phyloP scores from a whole-genome alignment of 2,888 invertebrate species.

The Aethes cnicana region DNA sequence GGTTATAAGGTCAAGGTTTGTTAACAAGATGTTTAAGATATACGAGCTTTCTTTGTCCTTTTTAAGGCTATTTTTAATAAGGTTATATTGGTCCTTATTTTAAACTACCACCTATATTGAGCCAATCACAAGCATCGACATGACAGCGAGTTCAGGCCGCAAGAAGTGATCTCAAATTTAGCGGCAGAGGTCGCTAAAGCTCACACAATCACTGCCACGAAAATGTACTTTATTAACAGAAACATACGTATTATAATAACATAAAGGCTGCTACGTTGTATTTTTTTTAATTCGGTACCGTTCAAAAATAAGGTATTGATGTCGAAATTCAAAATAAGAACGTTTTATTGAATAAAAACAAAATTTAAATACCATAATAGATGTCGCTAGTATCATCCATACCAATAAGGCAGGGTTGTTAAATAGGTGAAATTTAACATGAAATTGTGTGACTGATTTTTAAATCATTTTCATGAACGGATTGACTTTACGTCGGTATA shows the following conservation, averaged over 20 bases:
- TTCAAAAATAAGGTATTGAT: neutral
- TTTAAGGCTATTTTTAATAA: slow-evolving; percentile 6
- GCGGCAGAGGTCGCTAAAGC: slow-evolving; percentile 48
- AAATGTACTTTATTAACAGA: slow-evolving; percentile 45
- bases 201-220: slow-evolving; percentile 62
- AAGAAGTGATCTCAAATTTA: slow-evolving; percentile 74
- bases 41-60: too few relatives aligned
- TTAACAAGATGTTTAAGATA: too few relatives aligned
- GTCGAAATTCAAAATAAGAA: neutral
- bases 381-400: slow-evolving; percentile 43
- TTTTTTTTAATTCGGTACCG: slow-evolving; percentile 23
- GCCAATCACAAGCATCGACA: slow-evolving; percentile 13
- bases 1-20: too few relatives aligned
- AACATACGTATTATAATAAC: slow-evolving; percentile 42
- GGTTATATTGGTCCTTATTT: too few relatives aligned
- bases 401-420: slow-evolving; percentile 7
- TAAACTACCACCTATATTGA: too few relatives aligned
- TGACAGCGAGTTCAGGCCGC: slow-evolving; percentile 50
- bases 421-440: neutral
- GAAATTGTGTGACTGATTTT: slow-evolving; percentile 36
- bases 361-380: slow-evolving; percentile 34
- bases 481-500: slow-evolving; percentile 34
- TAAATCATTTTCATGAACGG: slow-evolving; percentile 21
- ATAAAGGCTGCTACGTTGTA: slow-evolving; percentile 47
- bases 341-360: too few relatives aligned